A percentile compares a stretch with the other conserved stretches of the same genome.
phyloP scores from a whole-genome alignment of 1,140 invertebrate genomes.

The Formica exsecta region DNA sequence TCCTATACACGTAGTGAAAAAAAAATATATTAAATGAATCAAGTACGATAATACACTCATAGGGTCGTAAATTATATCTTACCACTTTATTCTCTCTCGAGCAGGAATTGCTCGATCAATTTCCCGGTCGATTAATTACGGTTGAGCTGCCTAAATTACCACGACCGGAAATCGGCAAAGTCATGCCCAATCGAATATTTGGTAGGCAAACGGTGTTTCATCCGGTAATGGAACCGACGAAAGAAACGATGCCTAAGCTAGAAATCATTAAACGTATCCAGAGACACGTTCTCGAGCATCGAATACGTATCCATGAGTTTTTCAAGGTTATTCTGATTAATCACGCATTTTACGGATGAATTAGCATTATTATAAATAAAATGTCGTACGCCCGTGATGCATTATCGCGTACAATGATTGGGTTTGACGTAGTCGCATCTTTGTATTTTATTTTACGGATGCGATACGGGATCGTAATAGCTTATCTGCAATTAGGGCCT shows the following conservation, averaged over 20 bases:
- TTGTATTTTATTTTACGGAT: background rate
- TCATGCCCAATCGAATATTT: conserved; percentile 86
- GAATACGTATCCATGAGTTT: conserved; percentile 89
- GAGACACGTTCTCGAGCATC: conserved; percentile 88
- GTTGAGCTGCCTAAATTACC: conserved; percentile 89
- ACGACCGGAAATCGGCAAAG: conserved; percentile 88
- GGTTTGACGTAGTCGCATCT: background rate
- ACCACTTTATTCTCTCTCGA: background rate
- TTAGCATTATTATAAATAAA: conserved; percentile 16
- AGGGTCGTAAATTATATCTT: background rate
- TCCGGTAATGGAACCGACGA: conserved; percentile 81
- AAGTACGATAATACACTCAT: background rate
- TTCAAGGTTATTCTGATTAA: conserved; percentile 85
- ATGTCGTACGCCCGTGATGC: background rate
- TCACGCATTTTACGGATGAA: background rate
- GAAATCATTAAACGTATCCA: conserved; percentile 87
- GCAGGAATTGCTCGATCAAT: conserved; percentile 86
- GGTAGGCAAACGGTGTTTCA: conserved; percentile 88
- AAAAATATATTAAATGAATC: background rate
- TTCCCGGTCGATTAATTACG: conserved; percentile 89
- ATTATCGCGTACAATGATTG: background rate
- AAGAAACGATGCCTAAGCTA: conserved; percentile 82
- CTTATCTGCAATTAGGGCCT: conserved; percentile 3
- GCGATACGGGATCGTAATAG: background rate
- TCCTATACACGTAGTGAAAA: background rate